These are phyloP conservation scores for Sebastes steindachneri DNA, from an alignment of 2,797 vertebrate species.

Conservation along the genomic window DNA sequence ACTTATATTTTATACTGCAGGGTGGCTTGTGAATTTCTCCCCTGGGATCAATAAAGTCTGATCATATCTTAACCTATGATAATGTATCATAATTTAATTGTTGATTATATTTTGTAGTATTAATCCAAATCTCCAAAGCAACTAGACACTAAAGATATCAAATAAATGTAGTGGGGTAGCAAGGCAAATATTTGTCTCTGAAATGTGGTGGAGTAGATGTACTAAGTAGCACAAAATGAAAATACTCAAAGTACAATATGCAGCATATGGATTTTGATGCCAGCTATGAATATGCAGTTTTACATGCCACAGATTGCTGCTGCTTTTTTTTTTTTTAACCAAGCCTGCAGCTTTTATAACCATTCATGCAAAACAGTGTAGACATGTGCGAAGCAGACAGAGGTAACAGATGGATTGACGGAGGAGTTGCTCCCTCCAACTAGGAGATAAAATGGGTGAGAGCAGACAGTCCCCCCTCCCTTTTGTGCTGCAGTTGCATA, in stretches of 20 bases:
- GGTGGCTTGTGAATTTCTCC: background rate
- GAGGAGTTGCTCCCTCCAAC: constrained; percentile 42
- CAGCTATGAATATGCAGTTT: background rate
- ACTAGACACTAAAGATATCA: background rate
- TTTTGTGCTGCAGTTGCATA: constrained; percentile 75
- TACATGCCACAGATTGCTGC: background rate
- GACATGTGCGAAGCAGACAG: constrained; percentile 29
- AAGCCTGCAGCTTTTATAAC: background rate
- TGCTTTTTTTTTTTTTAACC: background rate
- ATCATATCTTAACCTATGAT: background rate
- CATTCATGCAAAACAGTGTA: constrained; percentile 1
- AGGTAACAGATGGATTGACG: constrained; percentile 44
- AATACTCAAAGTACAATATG: background rate
- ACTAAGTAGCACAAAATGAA: background rate
- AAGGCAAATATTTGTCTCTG: background rate
- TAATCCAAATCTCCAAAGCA: background rate
- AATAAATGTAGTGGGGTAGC: background rate
- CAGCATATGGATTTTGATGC: background rate
- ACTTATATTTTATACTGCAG: background rate
- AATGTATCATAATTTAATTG: no score
- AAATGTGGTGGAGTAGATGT: background rate
- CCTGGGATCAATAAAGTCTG: background rate
- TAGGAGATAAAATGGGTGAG: constrained; percentile 56
- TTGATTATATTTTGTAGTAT: background rate
- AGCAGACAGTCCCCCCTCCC: constrained; percentile 43